Evolutionary conservation across 2,797 vertebrate genomes (phyloP).

Genomic region (Pteronotus mesoamericanus): DNA sequence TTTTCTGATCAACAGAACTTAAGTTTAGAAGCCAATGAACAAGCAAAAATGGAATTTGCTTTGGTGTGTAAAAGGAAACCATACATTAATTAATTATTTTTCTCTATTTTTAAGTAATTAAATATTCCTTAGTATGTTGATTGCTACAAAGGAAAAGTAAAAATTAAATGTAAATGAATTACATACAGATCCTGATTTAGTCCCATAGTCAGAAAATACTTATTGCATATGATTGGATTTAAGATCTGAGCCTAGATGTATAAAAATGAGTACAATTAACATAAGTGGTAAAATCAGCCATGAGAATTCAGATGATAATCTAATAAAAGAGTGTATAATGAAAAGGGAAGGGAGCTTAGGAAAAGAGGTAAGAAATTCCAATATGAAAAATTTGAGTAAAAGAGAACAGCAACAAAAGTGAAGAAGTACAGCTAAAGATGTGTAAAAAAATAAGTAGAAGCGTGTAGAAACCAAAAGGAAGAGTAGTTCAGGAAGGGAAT

Average conservation of each 20-base stretch:
- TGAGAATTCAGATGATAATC: not conserved
- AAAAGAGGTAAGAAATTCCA: not conserved
- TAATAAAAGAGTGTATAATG: not conserved
- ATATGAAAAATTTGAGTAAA: not conserved
- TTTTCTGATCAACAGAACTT: conserved; percentile 54
- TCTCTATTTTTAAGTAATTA: not conserved
- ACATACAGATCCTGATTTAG: not conserved
- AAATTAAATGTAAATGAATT: not conserved
- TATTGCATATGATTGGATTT: not conserved
- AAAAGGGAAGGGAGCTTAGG: not conserved
- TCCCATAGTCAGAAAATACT: not conserved
- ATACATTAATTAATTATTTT: not conserved
- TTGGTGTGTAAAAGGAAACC: conserved; percentile 39
- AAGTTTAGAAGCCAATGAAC: conserved; percentile 49
- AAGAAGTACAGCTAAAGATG: not conserved
- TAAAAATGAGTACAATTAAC: not conserved
- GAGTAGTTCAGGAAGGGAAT: not conserved
- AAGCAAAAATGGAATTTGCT: conserved; percentile 61
- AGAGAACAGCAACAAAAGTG: not conserved
- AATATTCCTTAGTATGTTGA: not conserved
- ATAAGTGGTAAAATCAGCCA: not conserved
- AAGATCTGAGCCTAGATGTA: not conserved
- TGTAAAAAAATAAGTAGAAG: not conserved
- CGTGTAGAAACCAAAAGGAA: not conserved
- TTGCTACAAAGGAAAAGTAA: not conserved